These are phyloP conservation scores for Griposia aprilina DNA, from an alignment of 2,888 invertebrate species.

Conservation along the genomic window DNA sequence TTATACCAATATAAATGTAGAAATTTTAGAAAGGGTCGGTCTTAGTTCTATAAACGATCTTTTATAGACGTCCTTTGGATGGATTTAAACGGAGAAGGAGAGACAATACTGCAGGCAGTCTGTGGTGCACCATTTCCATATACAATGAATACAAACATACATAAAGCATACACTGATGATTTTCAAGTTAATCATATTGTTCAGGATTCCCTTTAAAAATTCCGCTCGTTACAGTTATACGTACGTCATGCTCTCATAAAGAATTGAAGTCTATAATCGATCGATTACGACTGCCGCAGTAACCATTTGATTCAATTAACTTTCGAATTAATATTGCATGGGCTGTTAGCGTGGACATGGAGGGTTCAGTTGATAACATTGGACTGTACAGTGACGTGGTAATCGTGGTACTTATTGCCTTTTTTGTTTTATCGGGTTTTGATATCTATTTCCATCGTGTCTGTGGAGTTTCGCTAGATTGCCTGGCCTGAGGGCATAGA, in stretches of 20 bases:
- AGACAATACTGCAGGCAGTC: too few species aligned
- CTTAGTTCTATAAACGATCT: too few species aligned
- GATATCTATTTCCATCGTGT: too few species aligned
- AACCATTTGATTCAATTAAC: conserved; percentile 52
- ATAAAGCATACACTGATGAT: neutral
- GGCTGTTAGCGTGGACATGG: conserved; percentile 1
- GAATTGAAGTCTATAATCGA: conserved; percentile 41
- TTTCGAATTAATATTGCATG: conserved; percentile 57
- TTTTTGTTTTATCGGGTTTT: too few species aligned
- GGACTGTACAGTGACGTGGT: neutral
- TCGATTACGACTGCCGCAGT: conserved; percentile 25
- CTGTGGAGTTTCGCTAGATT: too few species aligned
- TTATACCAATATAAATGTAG: too few species aligned
- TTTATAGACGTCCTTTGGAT: too few species aligned
- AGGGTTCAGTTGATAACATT: conserved; percentile 9
- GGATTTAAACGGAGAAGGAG: too few species aligned
- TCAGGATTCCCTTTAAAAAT: neutral
- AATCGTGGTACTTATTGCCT: neutral
- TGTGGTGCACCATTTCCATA: too few species aligned
- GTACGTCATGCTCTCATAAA: conserved; percentile 32
- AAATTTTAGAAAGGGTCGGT: too few species aligned
- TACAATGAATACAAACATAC: too few species aligned
- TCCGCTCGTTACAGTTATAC: neutral
- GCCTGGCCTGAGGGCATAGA: too few species aligned
- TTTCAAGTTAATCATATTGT: neutral